phyloP scores from a whole-genome alignment of 2,113 vertebrate genomes.

The Podarcis raffonei region DNA sequence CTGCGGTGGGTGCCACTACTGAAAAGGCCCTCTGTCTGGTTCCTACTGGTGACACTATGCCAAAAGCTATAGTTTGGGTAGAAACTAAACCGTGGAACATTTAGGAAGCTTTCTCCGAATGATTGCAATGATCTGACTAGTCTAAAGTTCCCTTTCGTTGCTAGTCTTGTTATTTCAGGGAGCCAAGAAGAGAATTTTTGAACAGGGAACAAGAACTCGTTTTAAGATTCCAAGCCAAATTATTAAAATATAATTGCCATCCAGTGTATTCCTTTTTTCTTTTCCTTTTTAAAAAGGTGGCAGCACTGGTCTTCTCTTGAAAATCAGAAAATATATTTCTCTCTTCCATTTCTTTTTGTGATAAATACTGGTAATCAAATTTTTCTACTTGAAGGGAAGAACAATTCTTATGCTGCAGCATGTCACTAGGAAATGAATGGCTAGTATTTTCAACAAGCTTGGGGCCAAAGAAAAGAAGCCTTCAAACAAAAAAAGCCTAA shows the following conservation, averaged over 20 bases:
- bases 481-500: slow-evolving; percentile 19
- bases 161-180: neutral
- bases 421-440: slow-evolving; percentile 21
- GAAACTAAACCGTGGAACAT: too few relatives aligned
- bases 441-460: slow-evolving; percentile 21
- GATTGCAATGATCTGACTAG: too few relatives aligned
- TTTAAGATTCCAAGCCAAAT: neutral
- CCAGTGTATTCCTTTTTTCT: neutral
- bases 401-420: neutral
- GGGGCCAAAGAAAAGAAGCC: slow-evolving; percentile 27
- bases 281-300: neutral
- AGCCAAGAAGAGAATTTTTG: neutral
- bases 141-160: neutral
- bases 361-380: neutral
- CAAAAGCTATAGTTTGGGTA: too few relatives aligned
- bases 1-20: too few relatives aligned
- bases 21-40: too few relatives aligned
- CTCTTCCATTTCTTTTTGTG: neutral
- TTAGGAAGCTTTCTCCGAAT: too few relatives aligned
- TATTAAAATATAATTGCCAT: slow-evolving; percentile 2
- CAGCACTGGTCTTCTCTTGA: neutral
- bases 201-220: neutral
- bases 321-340: neutral
- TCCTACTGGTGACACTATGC: too few relatives aligned
- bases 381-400: neutral